Conservation (phyloP, 2,888 invertebrate genomes). For the Aleiodes leptofemur region DNA sequence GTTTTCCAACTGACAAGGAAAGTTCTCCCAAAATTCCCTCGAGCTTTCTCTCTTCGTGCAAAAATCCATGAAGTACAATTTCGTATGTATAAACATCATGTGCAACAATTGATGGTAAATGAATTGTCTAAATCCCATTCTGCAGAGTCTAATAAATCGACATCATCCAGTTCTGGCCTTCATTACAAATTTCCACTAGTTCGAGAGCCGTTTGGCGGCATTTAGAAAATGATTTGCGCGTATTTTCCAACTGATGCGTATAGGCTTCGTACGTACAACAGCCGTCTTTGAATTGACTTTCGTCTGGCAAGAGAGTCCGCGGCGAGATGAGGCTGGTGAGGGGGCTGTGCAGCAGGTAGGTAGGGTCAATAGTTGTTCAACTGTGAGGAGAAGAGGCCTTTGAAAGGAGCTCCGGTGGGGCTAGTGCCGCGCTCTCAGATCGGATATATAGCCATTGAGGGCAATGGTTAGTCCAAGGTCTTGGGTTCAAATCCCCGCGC, state of each 20-base stretch:
- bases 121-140: no score
- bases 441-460: conserved; percentile 72
- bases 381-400: conserved; percentile 51
- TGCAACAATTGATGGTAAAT: no score
- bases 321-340: conserved; percentile 1
- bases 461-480: conserved; percentile 75
- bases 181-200: conserved; percentile 6
- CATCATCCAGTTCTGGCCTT: no score
- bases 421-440: conserved; percentile 52
- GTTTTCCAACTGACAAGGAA: no score
- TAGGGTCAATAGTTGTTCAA: conserved; percentile 65
- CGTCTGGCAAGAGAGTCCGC: conserved; percentile 50
- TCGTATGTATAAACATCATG: background rate
- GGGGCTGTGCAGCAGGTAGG: conserved; percentile 44
- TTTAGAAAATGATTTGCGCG: conserved; percentile 16
- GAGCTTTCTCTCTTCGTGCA: no score
- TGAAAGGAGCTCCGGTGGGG: conserved; percentile 22
- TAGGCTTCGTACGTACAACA: conserved; percentile 19
- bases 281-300: conserved; percentile 27
- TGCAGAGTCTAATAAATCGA: no score
- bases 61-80: background rate
- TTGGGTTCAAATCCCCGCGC: conserved; percentile 71
- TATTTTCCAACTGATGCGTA: background rate
- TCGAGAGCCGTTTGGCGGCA: conserved; percentile 24
- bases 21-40: no score